Conservation (phyloP, 2,113 vertebrate genomes). For the Hemichromis elongatus region DNA sequence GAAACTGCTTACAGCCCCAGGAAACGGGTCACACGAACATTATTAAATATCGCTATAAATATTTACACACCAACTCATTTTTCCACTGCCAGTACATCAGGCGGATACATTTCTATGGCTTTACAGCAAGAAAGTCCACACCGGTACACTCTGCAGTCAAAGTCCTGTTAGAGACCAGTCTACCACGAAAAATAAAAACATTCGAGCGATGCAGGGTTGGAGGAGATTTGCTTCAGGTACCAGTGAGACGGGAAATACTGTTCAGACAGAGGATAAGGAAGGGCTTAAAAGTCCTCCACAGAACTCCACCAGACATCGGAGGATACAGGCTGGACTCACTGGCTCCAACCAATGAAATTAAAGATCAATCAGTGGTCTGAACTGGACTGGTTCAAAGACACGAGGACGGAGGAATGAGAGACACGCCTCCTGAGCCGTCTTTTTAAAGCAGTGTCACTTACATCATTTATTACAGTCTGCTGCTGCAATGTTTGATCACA, state of each 20-base stretch:
- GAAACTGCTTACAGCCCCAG: neutral
- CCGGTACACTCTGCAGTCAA: neutral
- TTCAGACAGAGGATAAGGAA: neutral
- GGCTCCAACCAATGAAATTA: neutral
- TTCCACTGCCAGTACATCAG: neutral
- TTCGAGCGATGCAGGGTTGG: neutral
- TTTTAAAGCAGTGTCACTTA: neutral
- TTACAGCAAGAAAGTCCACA: neutral
- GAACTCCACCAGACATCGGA: neutral
- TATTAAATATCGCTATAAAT: neutral
- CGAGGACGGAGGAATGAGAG: neutral
- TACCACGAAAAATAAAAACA: neutral
- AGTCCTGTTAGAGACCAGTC: neutral
- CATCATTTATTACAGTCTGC: neutral
- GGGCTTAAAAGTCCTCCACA: neutral
- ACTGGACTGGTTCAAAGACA: neutral
- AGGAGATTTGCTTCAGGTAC: neutral
- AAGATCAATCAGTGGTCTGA: neutral
- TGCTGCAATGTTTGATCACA: neutral
- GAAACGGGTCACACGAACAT: neutral
- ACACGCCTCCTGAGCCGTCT: rapidly evolving
- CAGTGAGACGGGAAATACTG: neutral
- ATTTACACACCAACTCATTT: neutral
- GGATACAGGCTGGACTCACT: rapidly evolving
- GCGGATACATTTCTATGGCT: neutral